Percentiles rank a stretch among this genome's conserved stretches.
Evolutionary conservation across 2,888 invertebrate species (phyloP).

Genomic region (Drosophila testacea): DNA sequence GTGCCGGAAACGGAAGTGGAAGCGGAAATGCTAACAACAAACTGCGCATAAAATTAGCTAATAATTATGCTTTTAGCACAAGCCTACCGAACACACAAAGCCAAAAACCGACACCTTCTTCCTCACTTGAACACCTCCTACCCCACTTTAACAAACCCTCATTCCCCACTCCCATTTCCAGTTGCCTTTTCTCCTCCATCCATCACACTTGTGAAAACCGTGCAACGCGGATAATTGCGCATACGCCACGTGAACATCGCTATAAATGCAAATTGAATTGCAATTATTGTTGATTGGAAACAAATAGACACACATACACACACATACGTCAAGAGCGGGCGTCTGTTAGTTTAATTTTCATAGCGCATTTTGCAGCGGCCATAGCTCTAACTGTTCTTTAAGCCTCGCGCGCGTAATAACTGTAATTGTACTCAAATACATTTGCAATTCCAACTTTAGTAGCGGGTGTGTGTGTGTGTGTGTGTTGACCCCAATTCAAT

Average conservation of each 20-base stretch:
- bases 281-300: slow-evolving; percentile 60
- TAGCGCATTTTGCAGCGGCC: slow-evolving; percentile 26
- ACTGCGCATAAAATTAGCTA: slow-evolving; percentile 64
- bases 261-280: slow-evolving; percentile 60
- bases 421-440: slow-evolving; percentile 50
- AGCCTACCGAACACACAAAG: not conserved
- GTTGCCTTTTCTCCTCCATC: not conserved
- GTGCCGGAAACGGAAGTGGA: slow-evolving; percentile 48
- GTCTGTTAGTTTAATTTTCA: slow-evolving; percentile 33
- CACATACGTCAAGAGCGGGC: not conserved
- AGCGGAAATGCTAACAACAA: slow-evolving; percentile 51
- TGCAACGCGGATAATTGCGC: slow-evolving; percentile 36
- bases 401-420: slow-evolving; percentile 40
- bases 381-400: slow-evolving; percentile 34
- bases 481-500: slow-evolving; percentile 45
- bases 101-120: not conserved
- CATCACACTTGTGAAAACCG: not conserved
- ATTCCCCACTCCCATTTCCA: not conserved
- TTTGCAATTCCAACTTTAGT: slow-evolving; percentile 8
- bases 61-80: slow-evolving; percentile 63
- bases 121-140: not conserved
- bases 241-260: slow-evolving; percentile 47
- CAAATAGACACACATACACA: slow-evolving; percentile 5
- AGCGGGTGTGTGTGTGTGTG: not conserved
- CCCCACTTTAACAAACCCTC: not conserved